Base-by-base conservation (phyloP, 2,888 invertebrate genomes). In the Acleris cristana region DNA sequence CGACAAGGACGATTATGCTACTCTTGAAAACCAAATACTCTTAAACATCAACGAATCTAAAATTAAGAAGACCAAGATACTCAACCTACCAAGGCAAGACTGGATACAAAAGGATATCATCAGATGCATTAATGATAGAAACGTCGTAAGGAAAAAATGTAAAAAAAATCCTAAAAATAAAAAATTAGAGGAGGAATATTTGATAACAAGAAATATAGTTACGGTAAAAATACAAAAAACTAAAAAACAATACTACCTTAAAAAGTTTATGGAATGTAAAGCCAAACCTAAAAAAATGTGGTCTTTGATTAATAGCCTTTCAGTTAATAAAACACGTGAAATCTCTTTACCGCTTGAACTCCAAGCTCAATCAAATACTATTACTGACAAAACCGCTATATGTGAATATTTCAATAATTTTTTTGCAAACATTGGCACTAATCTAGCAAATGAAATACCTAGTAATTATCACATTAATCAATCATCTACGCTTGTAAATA, bases 61-160 rank as follows among this genome's bases (percentile, higher is more conserved):
- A 69, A 56, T 62, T n/a, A 18, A 2, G 0, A 75, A 74, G 45
- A 70, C 54, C 0, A 73, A 76, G 70, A 67, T 71, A 21, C 16
- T 63, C 2, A 75, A 74, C 53, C 23, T 45, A 53, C 73, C 72
- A 5, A 30, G 45, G 34, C 26, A 71, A n/a, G 73, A 75, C 34
- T 77, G 76, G 75, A 74, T 77, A 21, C 70, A 72, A 14, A 72
- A 67, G 54, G 48, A 69, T 6, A 65, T 76, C 0, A 71, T 74
- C 16, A 16, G 48, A 12, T 49, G 40, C 44, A 76, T 78, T 3
- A 70, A 69, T 21, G 5, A 65, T 26, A 70, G 75, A 59, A 76
- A 76, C 52, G 18, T 34, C 3, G 0, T 75, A 34, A 73, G 75
- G 74, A 23, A 53, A 26, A 44, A 57, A 58, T 6, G 58, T 0